Conservation (phyloP, 1,140 invertebrate genomes). For the Zophobas atratus region DNA sequence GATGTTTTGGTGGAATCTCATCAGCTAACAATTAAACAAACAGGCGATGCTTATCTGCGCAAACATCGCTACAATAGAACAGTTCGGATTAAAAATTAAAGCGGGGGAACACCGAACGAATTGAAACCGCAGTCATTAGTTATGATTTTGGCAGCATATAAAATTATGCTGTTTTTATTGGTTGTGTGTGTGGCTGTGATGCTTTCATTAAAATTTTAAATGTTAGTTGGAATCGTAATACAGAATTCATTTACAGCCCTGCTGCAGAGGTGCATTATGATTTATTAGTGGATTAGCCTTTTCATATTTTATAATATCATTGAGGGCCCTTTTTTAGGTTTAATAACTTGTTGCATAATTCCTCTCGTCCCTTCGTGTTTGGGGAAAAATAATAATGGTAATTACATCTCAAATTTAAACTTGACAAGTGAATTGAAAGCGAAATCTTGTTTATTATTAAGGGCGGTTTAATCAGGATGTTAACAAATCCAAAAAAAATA, state of each 20-base stretch:
- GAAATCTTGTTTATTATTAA: background rate
- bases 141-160: background rate
- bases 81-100: too few species aligned
- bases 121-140: background rate
- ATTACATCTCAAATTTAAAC: too few species aligned
- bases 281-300: background rate
- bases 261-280: background rate
- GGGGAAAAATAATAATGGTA: background rate
- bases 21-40: background rate
- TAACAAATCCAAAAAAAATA: too few species aligned
- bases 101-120: too few species aligned
- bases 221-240: background rate
- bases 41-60: background rate
- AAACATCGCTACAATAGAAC: too few species aligned
- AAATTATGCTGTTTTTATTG: background rate
- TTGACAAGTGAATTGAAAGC: too few species aligned
- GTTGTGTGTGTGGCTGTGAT: background rate
- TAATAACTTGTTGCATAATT: slow-evolving; percentile 3
- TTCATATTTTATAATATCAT: slow-evolving; percentile 3
- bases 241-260: background rate
- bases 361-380: background rate
- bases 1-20: background rate
- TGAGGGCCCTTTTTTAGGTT: background rate
- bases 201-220: background rate
- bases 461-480: background rate